Evolutionary conservation across 2,797 vertebrate species (phyloP).

Genomic region (Oryzias sinensis): DNA sequence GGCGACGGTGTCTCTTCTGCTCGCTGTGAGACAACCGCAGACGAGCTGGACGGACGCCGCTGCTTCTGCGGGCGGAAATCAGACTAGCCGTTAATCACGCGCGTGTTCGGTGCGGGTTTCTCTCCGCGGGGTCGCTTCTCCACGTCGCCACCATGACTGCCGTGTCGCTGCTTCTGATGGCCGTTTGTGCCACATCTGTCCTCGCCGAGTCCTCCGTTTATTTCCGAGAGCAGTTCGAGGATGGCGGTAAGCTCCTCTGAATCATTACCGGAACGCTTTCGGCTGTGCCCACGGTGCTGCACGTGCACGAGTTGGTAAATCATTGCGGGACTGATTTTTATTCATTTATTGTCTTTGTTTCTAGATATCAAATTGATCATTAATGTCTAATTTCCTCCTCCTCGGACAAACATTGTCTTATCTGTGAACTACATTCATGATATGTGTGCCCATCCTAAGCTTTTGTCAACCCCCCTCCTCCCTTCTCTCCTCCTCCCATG

Average conservation of each 20-base stretch:
- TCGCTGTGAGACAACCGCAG: constrained; percentile 31
- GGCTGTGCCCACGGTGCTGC: neutral
- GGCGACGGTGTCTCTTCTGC: constrained; percentile 13
- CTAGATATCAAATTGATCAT: neutral
- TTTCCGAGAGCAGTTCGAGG: constrained; percentile 85
- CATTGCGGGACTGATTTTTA: neutral
- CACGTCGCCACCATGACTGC: constrained; percentile 62
- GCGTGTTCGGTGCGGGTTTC: neutral
- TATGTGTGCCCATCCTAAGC: constrained; percentile 13
- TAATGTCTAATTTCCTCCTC: neutral
- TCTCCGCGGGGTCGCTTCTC: neutral
- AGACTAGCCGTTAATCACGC: neutral
- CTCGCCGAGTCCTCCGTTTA: constrained; percentile 76
- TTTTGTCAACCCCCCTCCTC: constrained; percentile 29
- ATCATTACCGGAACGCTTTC: neutral
- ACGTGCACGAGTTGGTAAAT: neutral
- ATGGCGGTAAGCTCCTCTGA: constrained; percentile 76
- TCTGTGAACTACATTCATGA: constrained; percentile 14
- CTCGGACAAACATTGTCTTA: neutral
- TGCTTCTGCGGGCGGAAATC: neutral
- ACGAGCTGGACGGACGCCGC: constrained; percentile 13
- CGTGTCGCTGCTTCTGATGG: constrained; percentile 70
- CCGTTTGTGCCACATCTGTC: constrained; percentile 64
- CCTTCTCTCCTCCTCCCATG: constrained; percentile 15
- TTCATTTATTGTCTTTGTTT: neutral